Evolutionary conservation across 1,140 invertebrate species (phyloP), one percentile per base, ranked within the genome.

Genomic region (Orchesella cincta): DNA sequence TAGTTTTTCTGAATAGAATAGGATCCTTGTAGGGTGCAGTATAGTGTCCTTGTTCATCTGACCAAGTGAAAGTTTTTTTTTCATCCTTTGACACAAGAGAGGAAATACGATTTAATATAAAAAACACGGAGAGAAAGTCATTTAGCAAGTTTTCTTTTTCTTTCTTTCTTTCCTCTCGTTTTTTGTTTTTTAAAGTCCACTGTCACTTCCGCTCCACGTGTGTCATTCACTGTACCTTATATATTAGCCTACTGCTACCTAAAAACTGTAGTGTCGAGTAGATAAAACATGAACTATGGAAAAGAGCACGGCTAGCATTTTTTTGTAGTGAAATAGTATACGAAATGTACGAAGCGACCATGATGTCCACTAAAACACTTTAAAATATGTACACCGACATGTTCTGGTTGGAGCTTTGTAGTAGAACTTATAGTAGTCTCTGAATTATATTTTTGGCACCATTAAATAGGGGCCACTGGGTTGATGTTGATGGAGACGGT

Each of bases 171-270:
- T n/a, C n/a, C 33, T 70, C 31, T 31, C 64, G 64, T 26, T 33
- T 70, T 70, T 3, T 36, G 12, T 35, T 35, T 39, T 36, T 14
- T 20, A 35, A 36, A 73, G 36, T 36, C 57, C 57, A 52, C 46
- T 74, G 73, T 51, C 46, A 52, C 46, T 54, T 74, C 57, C 73
- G 57, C 35, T 74, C 1, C 73, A 74, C 73, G 57, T 74, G 33
- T 33, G 54, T 46, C 5, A 8, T 8, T 46, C 5, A 5, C 39
- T 46, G 18, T 46, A 18, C 39, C 5, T 46, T 5, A 46, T 46
- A 46, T 46, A 46, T 46, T n/a, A n/a, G n/a, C n/a, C n/a, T n/a
- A n/a, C n/a, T n/a, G n/a, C n/a, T n/a, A n/a, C n/a, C n/a, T n/a
- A n/a, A n/a, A n/a, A n/a, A 46, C 18, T 46, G 39, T 46, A 46